Evolutionary conservation across 2,113 vertebrate species (phyloP).

Genomic region (Heptranchias perlo): DNA sequence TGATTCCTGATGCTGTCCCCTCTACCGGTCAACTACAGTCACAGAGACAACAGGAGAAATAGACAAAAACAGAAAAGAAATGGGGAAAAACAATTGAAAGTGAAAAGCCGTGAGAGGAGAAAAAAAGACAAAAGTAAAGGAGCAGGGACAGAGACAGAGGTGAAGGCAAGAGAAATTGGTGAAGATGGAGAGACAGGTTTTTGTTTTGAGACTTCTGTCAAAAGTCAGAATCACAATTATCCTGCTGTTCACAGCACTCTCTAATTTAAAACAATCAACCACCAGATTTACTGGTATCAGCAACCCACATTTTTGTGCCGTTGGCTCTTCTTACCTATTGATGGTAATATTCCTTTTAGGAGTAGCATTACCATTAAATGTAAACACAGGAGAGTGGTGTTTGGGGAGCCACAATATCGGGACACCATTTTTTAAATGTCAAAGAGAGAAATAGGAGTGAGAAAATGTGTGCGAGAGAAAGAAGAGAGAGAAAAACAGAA

Average conservation of each 20-base stretch:
- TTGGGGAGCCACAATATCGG: neutral
- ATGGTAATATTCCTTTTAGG: neutral
- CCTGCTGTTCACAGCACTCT: neutral
- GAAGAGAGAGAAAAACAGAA: neutral
- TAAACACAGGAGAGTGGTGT: neutral
- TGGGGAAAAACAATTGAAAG: too few species aligned
- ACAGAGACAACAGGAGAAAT: neutral
- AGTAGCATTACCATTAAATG: neutral
- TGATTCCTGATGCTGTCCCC: too few species aligned
- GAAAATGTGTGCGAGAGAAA: neutral
- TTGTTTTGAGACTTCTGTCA: neutral
- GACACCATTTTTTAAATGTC: neutral
- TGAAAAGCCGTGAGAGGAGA: neutral
- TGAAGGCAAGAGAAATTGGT: neutral
- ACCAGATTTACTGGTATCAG: neutral
- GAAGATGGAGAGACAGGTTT: neutral
- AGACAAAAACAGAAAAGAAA: neutral
- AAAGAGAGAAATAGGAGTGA: conserved; percentile 18
- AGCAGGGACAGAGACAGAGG: neutral
- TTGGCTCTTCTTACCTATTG: neutral
- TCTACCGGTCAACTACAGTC: too few species aligned
- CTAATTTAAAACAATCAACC: neutral
- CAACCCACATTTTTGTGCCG: neutral
- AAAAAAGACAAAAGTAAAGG: neutral
- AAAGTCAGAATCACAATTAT: neutral